A percentile compares a stretch with the other conserved stretches of the same genome.
phyloP scores from a whole-genome alignment of 92 coral and sea anemone genomes.

The Galaxea fascicularis region DNA sequence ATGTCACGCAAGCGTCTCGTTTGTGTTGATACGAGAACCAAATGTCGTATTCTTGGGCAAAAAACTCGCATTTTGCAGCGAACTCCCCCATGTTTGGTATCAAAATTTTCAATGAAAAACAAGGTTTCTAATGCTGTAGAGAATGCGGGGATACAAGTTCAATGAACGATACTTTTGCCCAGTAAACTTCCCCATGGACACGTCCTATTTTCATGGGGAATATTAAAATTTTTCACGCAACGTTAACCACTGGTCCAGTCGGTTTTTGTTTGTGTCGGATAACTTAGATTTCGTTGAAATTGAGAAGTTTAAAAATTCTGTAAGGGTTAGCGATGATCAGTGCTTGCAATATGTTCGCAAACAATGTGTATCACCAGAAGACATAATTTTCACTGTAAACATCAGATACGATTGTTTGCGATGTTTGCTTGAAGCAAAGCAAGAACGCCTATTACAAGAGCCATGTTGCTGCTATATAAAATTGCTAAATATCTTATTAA shows the following conservation, averaged over 20 bases:
- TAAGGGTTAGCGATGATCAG: constrained; percentile 25
- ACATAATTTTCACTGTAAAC: constrained; percentile 2
- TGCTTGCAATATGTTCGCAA: constrained; percentile 38
- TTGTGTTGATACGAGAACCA: constrained; percentile 6
- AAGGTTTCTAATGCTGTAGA: too few species aligned
- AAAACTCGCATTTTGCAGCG: constrained; percentile 25
- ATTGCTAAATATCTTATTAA: neutral
- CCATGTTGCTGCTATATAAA: neutral
- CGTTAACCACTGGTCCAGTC: too few species aligned
- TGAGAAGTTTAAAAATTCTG: constrained; percentile 17
- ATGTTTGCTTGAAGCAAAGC: neutral
- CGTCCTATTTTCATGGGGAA: too few species aligned
- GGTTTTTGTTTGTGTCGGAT: too few species aligned
- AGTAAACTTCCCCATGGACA: too few species aligned
- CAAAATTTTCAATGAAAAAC: too few species aligned
- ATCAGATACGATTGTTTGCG: neutral
- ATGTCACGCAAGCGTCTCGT: too few species aligned
- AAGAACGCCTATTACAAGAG: neutral
- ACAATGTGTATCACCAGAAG: neutral
- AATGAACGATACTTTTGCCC: too few species aligned
- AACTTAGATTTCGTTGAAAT: too few species aligned
- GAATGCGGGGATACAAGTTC: too few species aligned
- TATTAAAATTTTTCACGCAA: too few species aligned
- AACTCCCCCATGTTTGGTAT: too few species aligned
- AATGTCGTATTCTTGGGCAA: constrained; percentile 32